phyloP scores from a whole-genome alignment of 2,113 vertebrate genomes.

The Beaufortia kweichowensis region DNA sequence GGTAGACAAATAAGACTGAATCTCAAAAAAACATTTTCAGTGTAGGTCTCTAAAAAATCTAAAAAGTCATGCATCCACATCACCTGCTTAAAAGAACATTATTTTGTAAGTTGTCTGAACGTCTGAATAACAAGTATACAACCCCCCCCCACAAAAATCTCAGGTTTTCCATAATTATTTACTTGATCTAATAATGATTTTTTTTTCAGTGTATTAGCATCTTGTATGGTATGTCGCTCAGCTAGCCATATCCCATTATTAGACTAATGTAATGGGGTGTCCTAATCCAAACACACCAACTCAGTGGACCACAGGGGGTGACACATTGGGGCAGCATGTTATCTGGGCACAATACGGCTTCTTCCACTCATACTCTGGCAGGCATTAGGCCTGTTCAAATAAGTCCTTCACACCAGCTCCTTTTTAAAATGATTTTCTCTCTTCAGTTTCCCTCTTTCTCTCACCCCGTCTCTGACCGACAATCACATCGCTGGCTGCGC shows the following conservation, averaged over 20 bases:
- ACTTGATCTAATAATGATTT: neutral
- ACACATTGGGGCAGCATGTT: constrained; percentile 69
- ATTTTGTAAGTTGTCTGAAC: too few species aligned
- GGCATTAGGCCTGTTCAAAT: constrained; percentile 69
- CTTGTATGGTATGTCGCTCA: constrained; percentile 56
- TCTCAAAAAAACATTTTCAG: too few species aligned
- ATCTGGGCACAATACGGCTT: constrained; percentile 67
- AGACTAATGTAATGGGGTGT: constrained; percentile 75
- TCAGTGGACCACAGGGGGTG: constrained; percentile 70
- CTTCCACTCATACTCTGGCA: constrained; percentile 65
- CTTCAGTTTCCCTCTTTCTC: constrained; percentile 56
- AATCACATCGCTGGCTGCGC: constrained; percentile 72
- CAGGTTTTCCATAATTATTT: too few species aligned
- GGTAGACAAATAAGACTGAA: too few species aligned
- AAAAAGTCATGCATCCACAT: too few species aligned
- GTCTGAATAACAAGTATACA: too few species aligned
- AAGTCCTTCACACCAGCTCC: constrained; percentile 79
- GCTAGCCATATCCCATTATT: constrained; percentile 74
- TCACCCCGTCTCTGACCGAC: constrained; percentile 58
- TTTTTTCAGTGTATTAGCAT: neutral
- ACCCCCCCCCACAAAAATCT: too few species aligned
- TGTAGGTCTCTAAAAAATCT: too few species aligned
- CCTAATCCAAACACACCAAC: constrained; percentile 73
- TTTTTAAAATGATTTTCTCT: constrained; percentile 78
- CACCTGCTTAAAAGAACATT: too few species aligned